Percentiles rank a stretch among this genome's conserved stretches.
These are phyloP conservation scores for Gymnogyps californianus DNA, from an alignment of 2,113 vertebrate species.

Conservation along the genomic window DNA sequence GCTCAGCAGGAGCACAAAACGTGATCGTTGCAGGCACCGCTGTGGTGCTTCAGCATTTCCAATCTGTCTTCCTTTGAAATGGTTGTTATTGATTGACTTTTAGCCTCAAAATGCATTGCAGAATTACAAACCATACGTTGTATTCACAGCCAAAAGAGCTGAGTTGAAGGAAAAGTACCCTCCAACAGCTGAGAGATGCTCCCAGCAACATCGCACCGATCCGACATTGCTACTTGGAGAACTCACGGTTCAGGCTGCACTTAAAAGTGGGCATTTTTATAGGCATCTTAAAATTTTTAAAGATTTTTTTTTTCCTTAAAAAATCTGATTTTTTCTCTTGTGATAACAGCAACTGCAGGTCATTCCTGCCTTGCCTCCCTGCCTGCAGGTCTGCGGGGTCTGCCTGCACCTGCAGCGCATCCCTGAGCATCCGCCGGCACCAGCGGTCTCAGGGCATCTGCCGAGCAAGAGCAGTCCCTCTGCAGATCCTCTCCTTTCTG, in stretches of 20 bases:
- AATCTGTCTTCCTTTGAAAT: not conserved
- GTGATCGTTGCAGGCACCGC: not conserved
- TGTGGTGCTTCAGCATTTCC: not conserved
- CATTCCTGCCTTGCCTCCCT: not conserved
- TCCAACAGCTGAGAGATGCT: not conserved
- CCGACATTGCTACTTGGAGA: rapidly evolving
- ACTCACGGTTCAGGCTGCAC: not conserved
- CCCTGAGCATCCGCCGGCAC: rapidly evolving
- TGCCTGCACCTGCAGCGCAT: not conserved
- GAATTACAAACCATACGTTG: rapidly evolving
- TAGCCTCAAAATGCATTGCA: not conserved
- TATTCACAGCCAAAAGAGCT: not conserved
- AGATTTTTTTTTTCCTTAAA: not conserved
- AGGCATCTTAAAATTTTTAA: too few species aligned
- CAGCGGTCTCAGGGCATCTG: rapidly evolving
- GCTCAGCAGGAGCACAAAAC: not conserved
- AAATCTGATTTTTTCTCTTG: not conserved
- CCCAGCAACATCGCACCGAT: rapidly evolving
- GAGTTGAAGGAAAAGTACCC: not conserved
- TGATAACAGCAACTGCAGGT: not conserved
- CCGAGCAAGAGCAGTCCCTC: not conserved
- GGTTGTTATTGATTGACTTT: not conserved
- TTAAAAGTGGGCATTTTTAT: not conserved
- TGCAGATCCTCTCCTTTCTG: too few species aligned
- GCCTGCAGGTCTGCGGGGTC: not conserved